These are phyloP conservation scores for Eudyptes chrysolophus DNA, from an alignment of 2,113 vertebrate genomes.

Conservation along the genomic window DNA sequence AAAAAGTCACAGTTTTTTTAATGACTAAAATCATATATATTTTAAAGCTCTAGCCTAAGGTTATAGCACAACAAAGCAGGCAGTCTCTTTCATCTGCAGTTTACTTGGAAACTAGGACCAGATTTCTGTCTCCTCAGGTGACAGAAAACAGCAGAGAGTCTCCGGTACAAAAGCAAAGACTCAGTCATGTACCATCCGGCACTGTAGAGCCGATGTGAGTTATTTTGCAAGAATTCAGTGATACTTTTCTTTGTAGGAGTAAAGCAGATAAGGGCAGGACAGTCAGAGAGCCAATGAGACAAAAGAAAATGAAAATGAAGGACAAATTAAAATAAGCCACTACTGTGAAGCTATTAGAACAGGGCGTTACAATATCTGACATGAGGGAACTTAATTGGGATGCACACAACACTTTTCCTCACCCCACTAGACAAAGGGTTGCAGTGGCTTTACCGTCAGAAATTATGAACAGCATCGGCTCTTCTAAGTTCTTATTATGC, in stretches of 20 bases:
- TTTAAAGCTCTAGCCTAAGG: slow-evolving; percentile 16
- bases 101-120: slow-evolving; percentile 5
- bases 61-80: slow-evolving; percentile 11
- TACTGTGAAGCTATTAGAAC: not conserved
- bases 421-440: not conserved
- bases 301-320: not conserved
- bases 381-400: not conserved
- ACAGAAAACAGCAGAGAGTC: not conserved
- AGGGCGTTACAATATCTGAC: not conserved
- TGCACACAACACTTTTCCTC: not conserved
- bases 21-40: slow-evolving; percentile 17
- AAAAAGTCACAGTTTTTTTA: not conserved
- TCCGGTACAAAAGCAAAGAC: not conserved
- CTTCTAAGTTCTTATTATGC: not conserved
- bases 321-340: not conserved
- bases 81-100: slow-evolving; percentile 16
- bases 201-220: accelerated
- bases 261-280: not conserved
- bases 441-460: not conserved
- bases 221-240: not conserved
- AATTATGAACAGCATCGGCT: not conserved
- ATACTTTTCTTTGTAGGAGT: not conserved
- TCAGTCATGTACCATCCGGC: not conserved
- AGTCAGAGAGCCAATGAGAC: not conserved
- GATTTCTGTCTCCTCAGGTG: not conserved